phyloP scores from a whole-genome alignment of 2,113 vertebrate species.

The Eira barbara region DNA sequence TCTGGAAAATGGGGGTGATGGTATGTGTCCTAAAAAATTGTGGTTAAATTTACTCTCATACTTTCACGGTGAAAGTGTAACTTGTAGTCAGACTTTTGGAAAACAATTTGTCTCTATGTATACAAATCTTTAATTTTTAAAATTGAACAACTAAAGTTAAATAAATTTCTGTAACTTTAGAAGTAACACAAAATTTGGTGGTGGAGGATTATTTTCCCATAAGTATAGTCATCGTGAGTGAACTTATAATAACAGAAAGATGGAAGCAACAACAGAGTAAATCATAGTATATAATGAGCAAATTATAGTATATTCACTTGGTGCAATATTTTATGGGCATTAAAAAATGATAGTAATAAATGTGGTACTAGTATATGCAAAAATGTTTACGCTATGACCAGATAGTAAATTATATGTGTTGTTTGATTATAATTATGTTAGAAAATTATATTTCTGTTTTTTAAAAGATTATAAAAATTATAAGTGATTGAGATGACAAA shows the following conservation, averaged over 20 bases:
- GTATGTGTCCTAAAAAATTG: background rate
- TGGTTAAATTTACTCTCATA: background rate
- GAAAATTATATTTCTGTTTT: background rate
- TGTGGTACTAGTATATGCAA: background rate
- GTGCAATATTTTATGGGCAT: background rate
- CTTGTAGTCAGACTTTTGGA: background rate
- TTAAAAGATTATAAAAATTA: background rate
- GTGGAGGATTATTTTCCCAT: background rate
- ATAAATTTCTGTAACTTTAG: background rate
- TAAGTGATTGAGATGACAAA: background rate
- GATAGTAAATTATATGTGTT: background rate
- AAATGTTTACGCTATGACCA: background rate
- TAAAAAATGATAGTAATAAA: constrained; percentile 13
- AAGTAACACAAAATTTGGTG: background rate
- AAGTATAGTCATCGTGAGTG: background rate
- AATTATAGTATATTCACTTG: background rate
- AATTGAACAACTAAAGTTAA: background rate
- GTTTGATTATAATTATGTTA: background rate
- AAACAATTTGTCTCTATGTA: background rate
- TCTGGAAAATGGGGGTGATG: background rate
- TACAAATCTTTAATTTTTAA: background rate
- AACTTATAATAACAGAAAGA: background rate
- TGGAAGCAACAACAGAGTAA: background rate
- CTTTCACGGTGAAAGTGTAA: background rate
- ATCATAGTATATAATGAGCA: too few relatives aligned